Conservation (phyloP, 1,140 invertebrate species). For the Agraylea sexmaculata region DNA sequence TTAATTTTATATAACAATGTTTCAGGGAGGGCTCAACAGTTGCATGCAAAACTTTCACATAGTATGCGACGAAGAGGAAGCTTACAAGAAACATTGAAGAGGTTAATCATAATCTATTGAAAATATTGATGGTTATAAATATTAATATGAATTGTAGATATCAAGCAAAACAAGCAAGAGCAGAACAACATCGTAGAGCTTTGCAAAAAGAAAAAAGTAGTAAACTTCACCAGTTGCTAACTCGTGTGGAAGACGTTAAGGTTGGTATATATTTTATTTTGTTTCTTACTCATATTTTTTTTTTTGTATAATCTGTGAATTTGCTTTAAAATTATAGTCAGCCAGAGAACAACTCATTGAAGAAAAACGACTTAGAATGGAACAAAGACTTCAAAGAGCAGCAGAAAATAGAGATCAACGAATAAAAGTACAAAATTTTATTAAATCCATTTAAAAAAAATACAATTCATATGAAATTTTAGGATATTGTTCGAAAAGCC, state of each 20-base stretch:
- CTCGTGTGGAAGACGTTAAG: conserved; percentile 86
- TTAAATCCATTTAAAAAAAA: neutral
- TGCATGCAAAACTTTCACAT: conserved; percentile 88
- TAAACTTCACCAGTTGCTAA: conserved; percentile 72
- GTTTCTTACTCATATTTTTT: neutral
- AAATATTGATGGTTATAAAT: neutral
- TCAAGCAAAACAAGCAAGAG: conserved; percentile 80
- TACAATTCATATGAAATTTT: conserved; percentile 34
- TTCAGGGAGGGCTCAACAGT: conserved; percentile 68
- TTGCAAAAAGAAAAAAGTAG: conserved; percentile 74
- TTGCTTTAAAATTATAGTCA: conserved; percentile 28
- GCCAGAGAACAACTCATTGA: conserved; percentile 78
- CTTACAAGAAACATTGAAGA: conserved; percentile 59
- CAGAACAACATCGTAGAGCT: conserved; percentile 63
- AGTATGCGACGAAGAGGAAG: conserved; percentile 70
- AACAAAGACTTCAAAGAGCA: conserved; percentile 75
- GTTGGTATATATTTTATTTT: conserved; percentile 20
- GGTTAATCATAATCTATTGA: conserved; percentile 18
- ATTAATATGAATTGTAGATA: conserved; percentile 41
- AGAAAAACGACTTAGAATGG: conserved; percentile 72
- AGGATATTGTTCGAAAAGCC: conserved; percentile 83
- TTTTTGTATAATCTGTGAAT: conserved; percentile 4
- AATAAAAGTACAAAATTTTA: conserved; percentile 42
- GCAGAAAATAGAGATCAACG: conserved; percentile 80
- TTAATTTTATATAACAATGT: too few relatives aligned